phyloP scores from a whole-genome alignment of 2,113 vertebrate species.

The Trachemys scripta region DNA sequence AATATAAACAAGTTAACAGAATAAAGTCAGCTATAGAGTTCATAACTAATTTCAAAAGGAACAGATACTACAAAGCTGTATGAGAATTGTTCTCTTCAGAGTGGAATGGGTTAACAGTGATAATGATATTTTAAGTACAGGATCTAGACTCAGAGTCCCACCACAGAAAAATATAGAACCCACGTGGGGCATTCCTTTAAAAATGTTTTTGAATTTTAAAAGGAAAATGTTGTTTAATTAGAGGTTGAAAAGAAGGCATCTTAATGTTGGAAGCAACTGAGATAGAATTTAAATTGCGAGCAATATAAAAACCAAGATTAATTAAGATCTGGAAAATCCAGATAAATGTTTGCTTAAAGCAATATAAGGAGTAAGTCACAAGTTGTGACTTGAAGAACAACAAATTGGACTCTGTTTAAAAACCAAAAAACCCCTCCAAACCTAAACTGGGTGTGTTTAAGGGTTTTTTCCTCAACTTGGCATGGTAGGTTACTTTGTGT shows the following conservation, averaged over 20 bases:
- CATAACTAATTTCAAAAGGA: background rate
- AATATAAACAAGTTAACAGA: background rate
- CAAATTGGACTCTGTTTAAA: background rate
- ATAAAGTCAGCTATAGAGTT: background rate
- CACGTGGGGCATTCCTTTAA: background rate
- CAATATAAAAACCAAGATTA: background rate
- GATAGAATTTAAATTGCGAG: background rate
- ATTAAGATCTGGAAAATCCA: background rate
- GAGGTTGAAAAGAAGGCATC: background rate
- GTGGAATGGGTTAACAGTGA: background rate
- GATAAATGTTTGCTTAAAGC: background rate
- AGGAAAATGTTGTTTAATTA: background rate
- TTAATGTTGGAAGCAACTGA: background rate
- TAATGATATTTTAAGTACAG: background rate
- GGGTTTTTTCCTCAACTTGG: background rate
- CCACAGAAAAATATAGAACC: background rate
- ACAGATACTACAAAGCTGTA: background rate
- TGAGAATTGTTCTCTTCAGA: background rate
- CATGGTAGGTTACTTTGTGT: background rate
- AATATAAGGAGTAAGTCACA: background rate
- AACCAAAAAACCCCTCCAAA: background rate
- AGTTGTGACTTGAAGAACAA: slow-evolving; percentile 43
- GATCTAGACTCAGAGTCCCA: background rate
- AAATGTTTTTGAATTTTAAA: background rate
- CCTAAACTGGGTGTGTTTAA: background rate